These are phyloP conservation scores for Paraescarpia echinospica DNA, from an alignment of 1,140 invertebrate genomes.

Conservation along the genomic window DNA sequence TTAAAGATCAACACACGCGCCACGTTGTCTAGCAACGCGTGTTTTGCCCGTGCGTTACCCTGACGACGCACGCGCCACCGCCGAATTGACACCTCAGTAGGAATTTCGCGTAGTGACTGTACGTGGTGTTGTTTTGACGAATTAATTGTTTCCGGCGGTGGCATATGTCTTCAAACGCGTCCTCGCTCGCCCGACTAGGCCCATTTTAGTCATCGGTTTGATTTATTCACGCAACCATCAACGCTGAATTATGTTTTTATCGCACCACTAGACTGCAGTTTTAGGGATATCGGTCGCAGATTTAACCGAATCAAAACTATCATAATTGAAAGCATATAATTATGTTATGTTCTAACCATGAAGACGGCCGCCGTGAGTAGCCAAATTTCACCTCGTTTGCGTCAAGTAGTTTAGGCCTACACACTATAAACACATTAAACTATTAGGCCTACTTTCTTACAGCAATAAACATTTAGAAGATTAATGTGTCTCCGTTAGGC, in stretches of 20 bases:
- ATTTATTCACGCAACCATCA: background rate
- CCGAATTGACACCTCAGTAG: background rate
- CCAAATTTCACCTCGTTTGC: no score
- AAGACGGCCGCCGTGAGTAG: no score
- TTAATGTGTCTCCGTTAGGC: no score
- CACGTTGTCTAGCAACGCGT: background rate
- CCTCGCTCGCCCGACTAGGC: background rate
- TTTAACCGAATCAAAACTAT: background rate
- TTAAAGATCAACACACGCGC: background rate
- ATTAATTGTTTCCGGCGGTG: background rate
- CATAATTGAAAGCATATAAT: background rate
- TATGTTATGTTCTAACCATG: no score
- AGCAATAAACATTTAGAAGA: no score
- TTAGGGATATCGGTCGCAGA: background rate
- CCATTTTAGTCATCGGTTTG: background rate
- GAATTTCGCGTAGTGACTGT: background rate
- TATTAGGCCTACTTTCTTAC: no score
- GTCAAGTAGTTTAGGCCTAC: no score
- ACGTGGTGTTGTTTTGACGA: background rate
- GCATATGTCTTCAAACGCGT: slow-evolving; percentile 4
- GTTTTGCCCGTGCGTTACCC: background rate
- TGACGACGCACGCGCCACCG: background rate
- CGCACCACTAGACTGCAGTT: background rate
- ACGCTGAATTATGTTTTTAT: background rate
- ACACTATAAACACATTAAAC: no score